Conservation (phyloP, 1,140 invertebrate species). For the Oryzaephilus surinamensis region DNA sequence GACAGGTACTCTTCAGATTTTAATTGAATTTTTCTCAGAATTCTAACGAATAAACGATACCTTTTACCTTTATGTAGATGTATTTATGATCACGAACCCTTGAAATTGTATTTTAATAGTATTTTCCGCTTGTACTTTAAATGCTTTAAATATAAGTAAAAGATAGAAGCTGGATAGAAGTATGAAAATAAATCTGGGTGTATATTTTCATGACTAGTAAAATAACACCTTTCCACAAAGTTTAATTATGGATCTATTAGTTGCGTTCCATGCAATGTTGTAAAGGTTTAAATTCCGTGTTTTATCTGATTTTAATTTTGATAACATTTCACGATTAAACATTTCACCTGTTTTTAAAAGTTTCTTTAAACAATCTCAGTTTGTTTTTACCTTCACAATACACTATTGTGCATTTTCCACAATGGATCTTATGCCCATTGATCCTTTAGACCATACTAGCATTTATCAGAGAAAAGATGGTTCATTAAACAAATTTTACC, state of each 20-base stretch:
- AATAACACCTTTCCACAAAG: constrained; percentile 11
- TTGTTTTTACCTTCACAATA: background rate
- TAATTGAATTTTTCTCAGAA: background rate
- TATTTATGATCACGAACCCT: no score
- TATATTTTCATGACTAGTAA: no score
- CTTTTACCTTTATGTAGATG: no score
- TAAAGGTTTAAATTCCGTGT: constrained; percentile 17
- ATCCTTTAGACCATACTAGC: constrained; percentile 53
- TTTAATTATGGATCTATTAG: constrained; percentile 15
- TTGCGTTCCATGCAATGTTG: constrained; percentile 19
- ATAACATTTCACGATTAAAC: constrained; percentile 17
- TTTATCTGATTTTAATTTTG: constrained; percentile 26
- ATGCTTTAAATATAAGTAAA: background rate
- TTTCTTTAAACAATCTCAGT: background rate
- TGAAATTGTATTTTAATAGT: no score
- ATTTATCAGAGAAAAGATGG: constrained; percentile 51
- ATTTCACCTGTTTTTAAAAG: constrained; percentile 10
- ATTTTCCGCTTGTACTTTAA: background rate
- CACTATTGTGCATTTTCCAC: background rate
- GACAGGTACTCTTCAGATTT: background rate
- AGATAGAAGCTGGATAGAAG: no score
- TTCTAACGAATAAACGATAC: no score
- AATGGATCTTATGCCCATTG: constrained; percentile 31
- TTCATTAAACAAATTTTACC: constrained; percentile 17
- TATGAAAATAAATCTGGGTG: no score